These are phyloP conservation scores for Phymorhynchus buccinoides DNA, from an alignment of 1,140 invertebrate genomes.

Conservation along the genomic window DNA sequence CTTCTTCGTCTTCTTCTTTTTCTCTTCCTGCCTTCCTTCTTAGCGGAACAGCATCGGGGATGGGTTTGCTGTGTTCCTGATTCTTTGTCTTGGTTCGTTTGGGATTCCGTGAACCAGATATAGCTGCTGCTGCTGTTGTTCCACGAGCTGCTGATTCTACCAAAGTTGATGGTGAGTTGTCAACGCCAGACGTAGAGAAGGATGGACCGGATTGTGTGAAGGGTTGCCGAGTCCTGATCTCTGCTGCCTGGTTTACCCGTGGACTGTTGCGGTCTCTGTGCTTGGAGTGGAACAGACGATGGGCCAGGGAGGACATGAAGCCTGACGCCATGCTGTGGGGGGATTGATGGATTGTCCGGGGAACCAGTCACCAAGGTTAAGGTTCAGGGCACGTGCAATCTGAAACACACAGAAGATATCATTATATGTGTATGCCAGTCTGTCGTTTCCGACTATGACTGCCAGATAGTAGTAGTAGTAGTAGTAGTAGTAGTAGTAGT, in stretches of 20 bases:
- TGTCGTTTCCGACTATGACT: no score
- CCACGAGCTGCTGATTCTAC: neutral
- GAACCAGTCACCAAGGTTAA: neutral
- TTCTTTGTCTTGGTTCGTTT: neutral
- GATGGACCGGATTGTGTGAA: no score
- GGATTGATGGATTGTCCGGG: no score
- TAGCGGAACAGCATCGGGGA: neutral
- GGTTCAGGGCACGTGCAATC: neutral
- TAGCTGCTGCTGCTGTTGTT: neutral
- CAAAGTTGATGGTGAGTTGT: no score
- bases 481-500: no score
- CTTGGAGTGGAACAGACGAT: slow-evolving; percentile 9
- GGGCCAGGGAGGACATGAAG: slow-evolving; percentile 10
- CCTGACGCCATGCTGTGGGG: neutral
- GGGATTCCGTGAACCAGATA: neutral
- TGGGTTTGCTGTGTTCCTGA: neutral
- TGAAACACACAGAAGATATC: no score
- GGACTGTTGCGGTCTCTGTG: neutral
- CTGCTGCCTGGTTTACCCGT: neutral
- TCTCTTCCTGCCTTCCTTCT: neutral
- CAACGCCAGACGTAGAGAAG: no score
- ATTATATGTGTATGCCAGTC: no score
- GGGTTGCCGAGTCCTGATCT: neutral
- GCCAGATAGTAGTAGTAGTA: no score
- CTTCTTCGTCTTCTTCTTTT: no score